Evolutionary conservation across 2,797 vertebrate genomes (phyloP), one percentile per base, ranked within the genome.

Genomic region (Petrocephalus sullivani): DNA sequence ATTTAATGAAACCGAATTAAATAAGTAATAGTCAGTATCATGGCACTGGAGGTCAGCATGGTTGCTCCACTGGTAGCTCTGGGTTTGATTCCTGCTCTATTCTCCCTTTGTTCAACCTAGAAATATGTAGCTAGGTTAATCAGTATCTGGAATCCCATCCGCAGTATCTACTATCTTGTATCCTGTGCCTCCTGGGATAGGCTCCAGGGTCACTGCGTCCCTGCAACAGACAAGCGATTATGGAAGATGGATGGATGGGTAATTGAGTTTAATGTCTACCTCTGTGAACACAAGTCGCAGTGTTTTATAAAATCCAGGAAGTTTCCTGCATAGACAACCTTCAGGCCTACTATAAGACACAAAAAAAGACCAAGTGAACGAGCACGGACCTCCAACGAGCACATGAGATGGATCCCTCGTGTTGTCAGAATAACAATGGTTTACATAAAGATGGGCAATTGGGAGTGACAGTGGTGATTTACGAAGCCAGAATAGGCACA

Each of bases 381-480:
- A 61, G 8, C 0, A 7, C 1, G 23, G 23, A 21, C 60, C 49
- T 61, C 58, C 58, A 61, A 21, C n/a, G n/a, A 61, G n/a, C 87
- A 87, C 91, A 88, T 89, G 85, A 91, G 90, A 91, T 91, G 67
- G 90, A 90, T 87, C 53, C 90, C 86, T 90, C 91, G 90, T 94
- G 91, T 91, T 92, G 92, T 93, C 91, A 89, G 89, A 92, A 91
- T 95, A 94, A 95, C 93, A 93, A 94, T 92, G 89, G 90, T 90
- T 90, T 54, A 91, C 90, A 90, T 91, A 90, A 90, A 90, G 88
- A 90, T 91, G 87, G 87, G 90, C 88, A 89, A 90, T 88, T 93
- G 92, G 93, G 85, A 82, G 89, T 93, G 92, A 92, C 94, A 93
- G 90, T 89, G 88, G 88, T 89, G 91, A 94, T 93, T 94, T 93